Evolutionary conservation across 2,888 invertebrate species (phyloP), one percentile per base, ranked within the genome.

Genomic region (Pachydiplax longipennis): DNA sequence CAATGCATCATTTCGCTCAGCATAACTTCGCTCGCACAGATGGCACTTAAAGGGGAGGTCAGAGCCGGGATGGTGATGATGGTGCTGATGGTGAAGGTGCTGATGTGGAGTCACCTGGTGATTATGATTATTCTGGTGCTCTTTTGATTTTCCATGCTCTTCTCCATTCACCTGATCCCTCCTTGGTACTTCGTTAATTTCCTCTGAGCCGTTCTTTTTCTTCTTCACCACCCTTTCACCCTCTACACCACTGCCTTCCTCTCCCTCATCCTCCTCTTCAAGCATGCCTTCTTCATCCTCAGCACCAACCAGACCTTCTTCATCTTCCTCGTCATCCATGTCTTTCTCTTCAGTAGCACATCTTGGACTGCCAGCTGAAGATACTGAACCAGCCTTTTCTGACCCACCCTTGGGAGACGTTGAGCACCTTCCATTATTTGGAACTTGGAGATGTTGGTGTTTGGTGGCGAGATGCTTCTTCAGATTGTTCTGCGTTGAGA

Each of bases 21-120:
- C 95, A 93, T 97, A 99, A 0, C 98, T 97, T 13, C 96, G 96
- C 92, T 98, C 98, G 93, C 99, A 99, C 0, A 99, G 95, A 94
- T 99, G 98, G 93, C 99, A 99, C 94, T 98, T 98, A 94, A 97
- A 98, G 10, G 97, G 97, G 90, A 97, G 94, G 92, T 97, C 97
- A 1, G 96, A 95, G 58, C 90, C 81, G 22, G 91, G 65, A 35
- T 91, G 48, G 90, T 80, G 87, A 15, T 92, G 90, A 48, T 92
- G 92, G 22, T 90, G 65, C 44, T 31, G 37, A 91, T 81, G 94
- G 40, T 92, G 91, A 61, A 91, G 93, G 81, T 61, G 91, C 91
- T 90, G 65, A 87, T 90, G 90, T 94, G 94, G 31, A 94, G 94
- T 44, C 91, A 91, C 90, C 91, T 91, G 90, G 92, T 91, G 81